Percentiles rank a stretch among this genome's conserved stretches.
phyloP scores from a whole-genome alignment of 2,888 invertebrate species.

The Melinaea marsaeus region DNA sequence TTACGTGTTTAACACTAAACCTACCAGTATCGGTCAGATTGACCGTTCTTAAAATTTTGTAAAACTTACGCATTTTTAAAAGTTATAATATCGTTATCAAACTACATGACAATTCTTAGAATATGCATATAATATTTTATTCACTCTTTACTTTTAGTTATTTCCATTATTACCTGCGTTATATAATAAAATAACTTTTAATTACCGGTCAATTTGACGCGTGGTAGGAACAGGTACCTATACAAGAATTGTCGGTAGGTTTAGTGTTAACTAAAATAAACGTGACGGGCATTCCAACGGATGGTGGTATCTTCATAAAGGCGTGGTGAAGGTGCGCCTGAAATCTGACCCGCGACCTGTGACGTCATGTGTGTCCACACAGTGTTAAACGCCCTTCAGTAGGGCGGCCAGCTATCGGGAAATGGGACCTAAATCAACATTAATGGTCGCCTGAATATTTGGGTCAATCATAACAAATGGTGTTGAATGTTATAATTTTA shows the following conservation, averaged over 20 bases:
- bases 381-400: slow-evolving; percentile 32
- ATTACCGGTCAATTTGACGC: no score
- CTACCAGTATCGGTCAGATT: no score
- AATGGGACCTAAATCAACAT: slow-evolving; percentile 18
- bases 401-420: slow-evolving; percentile 27
- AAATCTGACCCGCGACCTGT: slow-evolving; percentile 31
- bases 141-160: no score
- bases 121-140: no score
- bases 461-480: slow-evolving; percentile 1
- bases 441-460: slow-evolving; percentile 13
- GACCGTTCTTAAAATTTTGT: no score
- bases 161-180: no score
- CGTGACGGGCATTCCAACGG: neutral
- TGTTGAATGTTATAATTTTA: neutral
- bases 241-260: no score
- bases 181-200: no score
- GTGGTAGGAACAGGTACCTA: no score
- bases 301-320: slow-evolving; percentile 6
- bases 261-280: slow-evolving; percentile 7
- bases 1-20: slow-evolving; percentile 12
- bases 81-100: no score
- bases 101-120: no score
- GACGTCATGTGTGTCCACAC: slow-evolving; percentile 41
- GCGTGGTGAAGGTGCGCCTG: slow-evolving; percentile 27
- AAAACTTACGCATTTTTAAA: no score